A percentile compares a stretch with the other conserved stretches of the same genome.
phyloP scores from a whole-genome alignment of 2,888 invertebrate genomes.

The Netelia fuscicornis region DNA sequence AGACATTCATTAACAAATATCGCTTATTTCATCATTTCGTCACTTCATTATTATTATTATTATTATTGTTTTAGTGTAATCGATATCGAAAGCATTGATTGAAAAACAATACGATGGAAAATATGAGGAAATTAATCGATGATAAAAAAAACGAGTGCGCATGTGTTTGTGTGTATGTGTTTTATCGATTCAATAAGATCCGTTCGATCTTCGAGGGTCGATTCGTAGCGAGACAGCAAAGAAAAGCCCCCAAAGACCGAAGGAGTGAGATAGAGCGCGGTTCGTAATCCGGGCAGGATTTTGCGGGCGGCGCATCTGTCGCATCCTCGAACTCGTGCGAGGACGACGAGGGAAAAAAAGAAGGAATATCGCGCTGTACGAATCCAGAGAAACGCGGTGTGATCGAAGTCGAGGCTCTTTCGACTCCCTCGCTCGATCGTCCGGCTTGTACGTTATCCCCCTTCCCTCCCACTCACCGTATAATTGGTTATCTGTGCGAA shows the following conservation, averaged over 20 bases:
- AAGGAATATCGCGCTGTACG: not conserved
- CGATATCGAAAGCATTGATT: too few relatives aligned
- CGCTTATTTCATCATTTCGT: too few relatives aligned
- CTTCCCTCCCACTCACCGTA: slow-evolving; percentile 55
- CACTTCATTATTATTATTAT: too few relatives aligned
- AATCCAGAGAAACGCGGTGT: not conserved
- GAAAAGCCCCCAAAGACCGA: slow-evolving; percentile 25
- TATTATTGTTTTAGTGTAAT: too few relatives aligned
- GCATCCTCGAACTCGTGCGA: slow-evolving; percentile 66
- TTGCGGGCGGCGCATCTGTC: slow-evolving; percentile 69
- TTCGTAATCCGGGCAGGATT: slow-evolving; percentile 67
- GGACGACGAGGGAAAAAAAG: slow-evolving; percentile 19
- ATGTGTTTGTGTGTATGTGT: not conserved
- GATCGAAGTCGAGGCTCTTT: slow-evolving; percentile 16
- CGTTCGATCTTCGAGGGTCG: slow-evolving; percentile 41
- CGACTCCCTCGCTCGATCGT: slow-evolving; percentile 37
- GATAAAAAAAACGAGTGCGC: not conserved
- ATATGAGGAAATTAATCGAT: not conserved
- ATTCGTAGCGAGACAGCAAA: slow-evolving; percentile 17
- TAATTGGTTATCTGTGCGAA: slow-evolving; percentile 85
- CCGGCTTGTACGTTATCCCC: slow-evolving; percentile 64
- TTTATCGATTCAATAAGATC: slow-evolving; percentile 7
- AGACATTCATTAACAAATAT: too few relatives aligned
- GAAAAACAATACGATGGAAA: too few relatives aligned
- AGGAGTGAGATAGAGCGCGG: slow-evolving; percentile 66